Evolutionary conservation across 2,797 vertebrate species (phyloP).

Genomic region (Sebastes variabilis): DNA sequence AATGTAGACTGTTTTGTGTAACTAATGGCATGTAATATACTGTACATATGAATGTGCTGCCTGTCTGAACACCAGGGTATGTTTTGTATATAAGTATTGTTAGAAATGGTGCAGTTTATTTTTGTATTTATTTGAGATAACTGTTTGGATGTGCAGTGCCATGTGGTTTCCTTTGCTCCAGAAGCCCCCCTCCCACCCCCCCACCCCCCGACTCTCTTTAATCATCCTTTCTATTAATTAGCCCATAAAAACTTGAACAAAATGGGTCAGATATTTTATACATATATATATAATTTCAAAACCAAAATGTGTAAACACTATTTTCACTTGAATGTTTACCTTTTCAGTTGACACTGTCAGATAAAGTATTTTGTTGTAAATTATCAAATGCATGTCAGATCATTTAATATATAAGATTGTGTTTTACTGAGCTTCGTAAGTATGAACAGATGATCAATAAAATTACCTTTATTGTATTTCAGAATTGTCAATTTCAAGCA

Average conservation of each 20-base stretch:
- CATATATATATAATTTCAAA: not conserved
- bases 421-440: slow-evolving; percentile 10
- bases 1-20: slow-evolving; percentile 81
- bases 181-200: slow-evolving; percentile 46
- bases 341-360: slow-evolving; percentile 2
- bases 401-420: slow-evolving; percentile 25
- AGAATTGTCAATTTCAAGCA: not conserved
- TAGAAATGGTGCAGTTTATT: slow-evolving; percentile 90
- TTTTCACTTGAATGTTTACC: slow-evolving; percentile 26
- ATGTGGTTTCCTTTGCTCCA: slow-evolving; percentile 78
- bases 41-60: slow-evolving; percentile 89
- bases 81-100: slow-evolving; percentile 94
- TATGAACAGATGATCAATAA: slow-evolving; percentile 12
- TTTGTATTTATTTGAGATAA: slow-evolving; percentile 87
- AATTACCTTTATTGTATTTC: not conserved
- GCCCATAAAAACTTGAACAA: not conserved
- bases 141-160: slow-evolving; percentile 82
- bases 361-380: slow-evolving; percentile 23
- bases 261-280: slow-evolving; percentile 16
- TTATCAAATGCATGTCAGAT: slow-evolving; percentile 27
- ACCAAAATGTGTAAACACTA: slow-evolving; percentile 19
- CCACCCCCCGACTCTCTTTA: slow-evolving; percentile 40
- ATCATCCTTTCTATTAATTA: slow-evolving; percentile 5
- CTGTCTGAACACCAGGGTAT: slow-evolving; percentile 87
- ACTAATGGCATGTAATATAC: slow-evolving; percentile 91